A percentile compares a stretch with the other conserved stretches of the same genome.
phyloP scores from a whole-genome alignment of 2,888 invertebrate species.

The Mythimna lalbum region DNA sequence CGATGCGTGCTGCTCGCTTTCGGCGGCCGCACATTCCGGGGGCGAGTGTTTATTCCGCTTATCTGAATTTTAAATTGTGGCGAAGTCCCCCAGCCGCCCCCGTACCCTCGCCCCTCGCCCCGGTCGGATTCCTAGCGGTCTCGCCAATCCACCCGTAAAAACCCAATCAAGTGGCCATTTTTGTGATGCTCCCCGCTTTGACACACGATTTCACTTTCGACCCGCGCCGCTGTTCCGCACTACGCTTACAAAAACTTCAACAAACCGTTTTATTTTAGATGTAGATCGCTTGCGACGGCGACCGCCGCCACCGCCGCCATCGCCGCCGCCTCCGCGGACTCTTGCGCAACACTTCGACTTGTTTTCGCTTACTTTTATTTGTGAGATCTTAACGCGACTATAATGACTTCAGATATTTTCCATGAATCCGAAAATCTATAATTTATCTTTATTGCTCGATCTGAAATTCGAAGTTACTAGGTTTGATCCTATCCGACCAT shows the following conservation, averaged over 20 bases:
- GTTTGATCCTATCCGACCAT: neutral
- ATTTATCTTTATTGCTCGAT: neutral
- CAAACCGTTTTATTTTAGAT: constrained; percentile 54
- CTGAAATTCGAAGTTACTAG: neutral
- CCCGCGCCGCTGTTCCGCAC: constrained; percentile 44
- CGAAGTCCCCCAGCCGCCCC: constrained; percentile 35
- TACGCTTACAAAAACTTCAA: constrained; percentile 60
- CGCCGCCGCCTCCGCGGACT: neutral
- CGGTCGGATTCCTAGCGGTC: constrained; percentile 80
- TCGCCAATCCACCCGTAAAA: constrained; percentile 83
- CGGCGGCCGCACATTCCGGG: constrained; percentile 69
- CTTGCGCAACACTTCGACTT: neutral
- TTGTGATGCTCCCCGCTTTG: constrained; percentile 79
- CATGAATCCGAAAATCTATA: constrained; percentile 3
- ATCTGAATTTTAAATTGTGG: constrained; percentile 87
- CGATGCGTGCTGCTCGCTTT: constrained; percentile 3
- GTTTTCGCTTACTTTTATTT: constrained; percentile 20
- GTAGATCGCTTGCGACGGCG: constrained; percentile 2
- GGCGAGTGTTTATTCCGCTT: constrained; percentile 85
- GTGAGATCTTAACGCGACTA: neutral
- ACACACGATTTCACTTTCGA: constrained; percentile 81
- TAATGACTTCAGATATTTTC: constrained; percentile 10
- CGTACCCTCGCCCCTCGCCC: constrained; percentile 4
- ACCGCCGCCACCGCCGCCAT: neutral
- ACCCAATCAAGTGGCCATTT: constrained; percentile 84